Percentiles rank a stretch among this genome's conserved stretches.
phyloP scores from a whole-genome alignment of 2,888 invertebrate species.

The Caenorhabditis sp. region DNA sequence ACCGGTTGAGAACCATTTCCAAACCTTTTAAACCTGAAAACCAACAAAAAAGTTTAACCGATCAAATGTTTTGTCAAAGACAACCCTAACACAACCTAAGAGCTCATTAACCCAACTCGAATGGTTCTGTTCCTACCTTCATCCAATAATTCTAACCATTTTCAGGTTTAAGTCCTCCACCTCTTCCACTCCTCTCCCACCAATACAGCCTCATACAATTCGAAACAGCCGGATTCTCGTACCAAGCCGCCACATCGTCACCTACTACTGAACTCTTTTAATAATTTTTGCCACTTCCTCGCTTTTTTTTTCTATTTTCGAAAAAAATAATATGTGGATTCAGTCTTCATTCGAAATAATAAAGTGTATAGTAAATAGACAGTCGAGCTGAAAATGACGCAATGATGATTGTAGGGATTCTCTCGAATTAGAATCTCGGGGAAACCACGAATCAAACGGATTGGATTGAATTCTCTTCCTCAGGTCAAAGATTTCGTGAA shows the following conservation, averaged over 20 bases:
- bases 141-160: slow-evolving; percentile 23
- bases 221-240: slow-evolving; percentile 56
- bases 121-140: slow-evolving; percentile 42
- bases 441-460: neutral
- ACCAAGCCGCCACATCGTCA: slow-evolving; percentile 64
- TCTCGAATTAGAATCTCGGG: neutral
- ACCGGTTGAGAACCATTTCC: too few relatives aligned
- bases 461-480: too few relatives aligned
- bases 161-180: slow-evolving; percentile 63
- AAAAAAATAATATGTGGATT: slow-evolving; percentile 25
- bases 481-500: slow-evolving; percentile 40
- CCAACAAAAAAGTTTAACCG: too few relatives aligned
- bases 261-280: slow-evolving; percentile 54
- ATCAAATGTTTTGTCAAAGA: too few relatives aligned
- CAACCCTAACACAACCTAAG: neutral
- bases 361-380: slow-evolving; percentile 14
- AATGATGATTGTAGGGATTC: slow-evolving; percentile 26
- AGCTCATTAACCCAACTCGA: slow-evolving; percentile 14
- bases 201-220: slow-evolving; percentile 48
- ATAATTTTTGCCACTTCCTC: slow-evolving; percentile 20
- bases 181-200: slow-evolving; percentile 1
- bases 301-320: slow-evolving; percentile 5
- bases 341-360: slow-evolving; percentile 36
- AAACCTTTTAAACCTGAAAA: too few relatives aligned
- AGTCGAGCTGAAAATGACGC: slow-evolving; percentile 27